These are phyloP conservation scores for Istiophorus platypterus DNA, from an alignment of 2,113 vertebrate species.

Conservation along the genomic window DNA sequence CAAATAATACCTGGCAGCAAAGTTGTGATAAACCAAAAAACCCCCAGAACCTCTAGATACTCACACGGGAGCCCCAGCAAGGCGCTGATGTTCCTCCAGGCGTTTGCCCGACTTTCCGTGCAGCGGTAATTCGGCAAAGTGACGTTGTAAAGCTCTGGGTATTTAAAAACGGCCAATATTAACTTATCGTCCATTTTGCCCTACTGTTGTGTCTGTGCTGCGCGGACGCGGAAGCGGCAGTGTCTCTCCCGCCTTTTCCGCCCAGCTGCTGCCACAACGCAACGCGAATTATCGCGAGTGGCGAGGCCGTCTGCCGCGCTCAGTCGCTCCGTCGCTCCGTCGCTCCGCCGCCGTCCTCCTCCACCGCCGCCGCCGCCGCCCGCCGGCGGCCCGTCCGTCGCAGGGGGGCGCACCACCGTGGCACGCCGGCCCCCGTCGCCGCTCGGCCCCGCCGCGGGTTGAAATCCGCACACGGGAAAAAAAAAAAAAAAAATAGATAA, in stretches of 20 bases:
- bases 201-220: constrained; percentile 42
- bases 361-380: too few relatives aligned
- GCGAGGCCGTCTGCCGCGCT: constrained; percentile 62
- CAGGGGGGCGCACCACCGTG: constrained; percentile 47
- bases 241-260: constrained; percentile 82
- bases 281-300: constrained; percentile 69
- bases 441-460: background rate
- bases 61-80: constrained; percentile 74
- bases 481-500: too few relatives aligned
- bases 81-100: constrained; percentile 76
- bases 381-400: background rate
- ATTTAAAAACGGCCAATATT: constrained; percentile 77
- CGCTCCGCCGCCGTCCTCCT: too few relatives aligned
- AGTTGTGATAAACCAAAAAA: constrained; percentile 59
- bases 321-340: constrained; percentile 60
- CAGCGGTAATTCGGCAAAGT: constrained; percentile 80
- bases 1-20: constrained; percentile 49
- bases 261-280: constrained; percentile 57
- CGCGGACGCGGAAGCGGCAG: constrained; percentile 81
- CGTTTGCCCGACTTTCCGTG: constrained; percentile 74
- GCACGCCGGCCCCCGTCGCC: background rate
- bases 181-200: constrained; percentile 83
- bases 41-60: constrained; percentile 45
- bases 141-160: constrained; percentile 80
- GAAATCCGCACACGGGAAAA: too few relatives aligned